Conservation (phyloP, 2,888 invertebrate genomes). For the Deilephila porcellus region DNA sequence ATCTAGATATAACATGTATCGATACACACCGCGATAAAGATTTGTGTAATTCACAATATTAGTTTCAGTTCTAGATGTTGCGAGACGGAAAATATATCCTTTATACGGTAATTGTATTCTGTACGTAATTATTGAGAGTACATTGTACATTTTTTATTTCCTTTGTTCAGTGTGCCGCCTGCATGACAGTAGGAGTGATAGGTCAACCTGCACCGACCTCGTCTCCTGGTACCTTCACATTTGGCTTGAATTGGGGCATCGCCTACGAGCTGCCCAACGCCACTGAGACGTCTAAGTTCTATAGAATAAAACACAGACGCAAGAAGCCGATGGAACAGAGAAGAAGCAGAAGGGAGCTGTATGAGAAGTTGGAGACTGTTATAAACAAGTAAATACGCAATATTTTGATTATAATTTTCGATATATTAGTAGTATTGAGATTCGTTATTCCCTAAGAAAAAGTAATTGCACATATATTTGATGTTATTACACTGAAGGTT, state of each 20-base stretch:
- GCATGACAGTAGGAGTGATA: slow-evolving; percentile 84
- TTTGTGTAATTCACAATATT: too few relatives aligned
- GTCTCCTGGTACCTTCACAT: slow-evolving; percentile 84
- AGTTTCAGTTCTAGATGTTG: too few relatives aligned
- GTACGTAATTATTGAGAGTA: too few relatives aligned
- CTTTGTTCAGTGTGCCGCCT: slow-evolving; percentile 79
- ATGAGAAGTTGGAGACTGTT: slow-evolving; percentile 87
- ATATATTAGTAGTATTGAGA: neutral
- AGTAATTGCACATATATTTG: too few relatives aligned
- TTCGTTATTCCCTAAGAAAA: too few relatives aligned
- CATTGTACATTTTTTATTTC: neutral
- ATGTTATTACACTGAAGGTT: too few relatives aligned
- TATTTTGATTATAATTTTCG: slow-evolving; percentile 21
- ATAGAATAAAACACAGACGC: slow-evolving; percentile 56
- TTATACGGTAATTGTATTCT: too few relatives aligned
- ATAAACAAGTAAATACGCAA: slow-evolving; percentile 81
- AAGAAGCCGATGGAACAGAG: slow-evolving; percentile 81
- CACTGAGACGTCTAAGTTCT: slow-evolving; percentile 74
- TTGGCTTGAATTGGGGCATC: slow-evolving; percentile 89
- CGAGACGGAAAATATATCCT: too few relatives aligned
- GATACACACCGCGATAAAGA: too few relatives aligned
- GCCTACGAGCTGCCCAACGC: slow-evolving; percentile 86
- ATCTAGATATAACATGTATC: too few relatives aligned
- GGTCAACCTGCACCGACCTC: slow-evolving; percentile 75
- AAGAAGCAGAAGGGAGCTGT: slow-evolving; percentile 87